Base-by-base conservation (phyloP, 2,797 vertebrate genomes). In the Cyclopterus lumpus region DNA sequence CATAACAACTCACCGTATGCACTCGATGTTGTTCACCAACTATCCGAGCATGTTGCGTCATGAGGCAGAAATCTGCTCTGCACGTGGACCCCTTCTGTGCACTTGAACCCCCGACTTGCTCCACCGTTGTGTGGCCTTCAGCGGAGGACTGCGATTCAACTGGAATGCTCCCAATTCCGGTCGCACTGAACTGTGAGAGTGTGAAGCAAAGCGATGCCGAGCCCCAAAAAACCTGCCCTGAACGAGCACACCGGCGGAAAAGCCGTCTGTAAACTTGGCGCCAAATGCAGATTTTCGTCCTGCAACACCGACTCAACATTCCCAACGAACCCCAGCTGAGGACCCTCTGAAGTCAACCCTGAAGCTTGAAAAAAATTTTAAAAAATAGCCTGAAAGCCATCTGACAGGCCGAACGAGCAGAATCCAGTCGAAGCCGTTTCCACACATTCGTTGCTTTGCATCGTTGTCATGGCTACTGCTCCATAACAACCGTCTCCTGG, bases 401-500 rank as follows among this genome's bases (percentile, higher is more conserved):
- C 80, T 83, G 80, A 15, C 77, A 46, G 54, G 49, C 49, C n/a
- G 7, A 73, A 69, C 26, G 1, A 71, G 70, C 67, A 32, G 51
- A 75, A 67, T 77, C 61, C 62, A 67, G 48, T 62, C 3, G 34
- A 79, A 49, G 69, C 69, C 12, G 57, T 71, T 67, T 65, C 61
- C 60, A 69, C 68, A 38, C 72, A 64, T 64, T 71, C 30, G 20
- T 60, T 64, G 62, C 68, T 48, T 74, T 76, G 72, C 74, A 75
- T 34, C 1, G 69, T 88, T 87, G 89, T 86, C 90, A 88, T 54
- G 73, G 89, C 83, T 84, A 90, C 88, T 46, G 54, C 83, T 36
- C 84, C 87, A 80, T 91, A 86, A 91, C 88, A 87, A 92, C 84
- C 28, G 80, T 90, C 79, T 91, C 86, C 81, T 61, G 76, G 85